Conservation (phyloP, 2,797 vertebrate genomes). For the Kryptopterus vitreolus region DNA sequence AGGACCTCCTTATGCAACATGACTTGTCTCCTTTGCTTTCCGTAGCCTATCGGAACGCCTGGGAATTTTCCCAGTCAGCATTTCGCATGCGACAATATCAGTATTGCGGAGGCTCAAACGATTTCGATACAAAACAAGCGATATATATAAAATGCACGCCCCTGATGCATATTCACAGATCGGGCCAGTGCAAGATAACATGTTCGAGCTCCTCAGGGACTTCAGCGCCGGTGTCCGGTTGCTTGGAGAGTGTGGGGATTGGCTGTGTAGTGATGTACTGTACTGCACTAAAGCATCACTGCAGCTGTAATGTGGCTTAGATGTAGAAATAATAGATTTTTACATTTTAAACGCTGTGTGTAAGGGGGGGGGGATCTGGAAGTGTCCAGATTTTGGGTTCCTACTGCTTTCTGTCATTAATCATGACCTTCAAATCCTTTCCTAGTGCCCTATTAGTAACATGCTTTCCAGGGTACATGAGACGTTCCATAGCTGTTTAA, state of each 20-base stretch:
- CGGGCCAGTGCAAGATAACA: background rate
- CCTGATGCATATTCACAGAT: background rate
- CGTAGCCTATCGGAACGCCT: background rate
- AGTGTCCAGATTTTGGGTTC: conserved; percentile 13
- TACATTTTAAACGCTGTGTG: conserved; percentile 14
- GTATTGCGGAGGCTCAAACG: background rate
- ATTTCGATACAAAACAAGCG: background rate
- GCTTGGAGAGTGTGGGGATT: conserved; percentile 19
- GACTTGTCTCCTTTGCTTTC: no score
- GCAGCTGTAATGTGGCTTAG: conserved; percentile 27
- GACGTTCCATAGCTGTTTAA: background rate
- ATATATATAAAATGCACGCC: background rate
- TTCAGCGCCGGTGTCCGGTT: conserved; percentile 23
- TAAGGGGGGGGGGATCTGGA: no score
- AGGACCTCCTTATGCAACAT: background rate
- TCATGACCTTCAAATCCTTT: conserved; percentile 28
- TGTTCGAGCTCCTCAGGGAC: background rate
- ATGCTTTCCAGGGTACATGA: conserved; percentile 1
- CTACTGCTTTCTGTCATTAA: conserved; percentile 33
- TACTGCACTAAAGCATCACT: conserved; percentile 33
- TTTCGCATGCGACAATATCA: background rate
- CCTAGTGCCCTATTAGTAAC: conserved; percentile 21
- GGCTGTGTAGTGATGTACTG: conserved; percentile 18
- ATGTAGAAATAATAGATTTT: conserved; percentile 41
- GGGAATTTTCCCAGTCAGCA: background rate